A percentile compares a stretch with the other conserved stretches of the same genome.
Conservation (phyloP, 2,113 vertebrate genomes). For the Charina bottae region DNA sequence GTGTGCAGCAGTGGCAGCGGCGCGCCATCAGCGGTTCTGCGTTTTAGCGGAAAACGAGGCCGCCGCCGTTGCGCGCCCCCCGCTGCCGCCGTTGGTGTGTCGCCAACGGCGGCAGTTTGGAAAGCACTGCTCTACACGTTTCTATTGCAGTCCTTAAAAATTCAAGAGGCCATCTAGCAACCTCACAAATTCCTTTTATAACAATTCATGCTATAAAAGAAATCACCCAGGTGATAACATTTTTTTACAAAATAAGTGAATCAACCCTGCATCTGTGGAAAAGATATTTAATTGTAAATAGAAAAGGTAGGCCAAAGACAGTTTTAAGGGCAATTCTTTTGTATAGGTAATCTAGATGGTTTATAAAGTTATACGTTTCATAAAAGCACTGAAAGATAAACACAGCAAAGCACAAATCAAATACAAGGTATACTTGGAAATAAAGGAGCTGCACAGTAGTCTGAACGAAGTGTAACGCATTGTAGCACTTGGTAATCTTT, state of each 20-base stretch:
- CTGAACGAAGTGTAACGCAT: slow-evolving; percentile 63
- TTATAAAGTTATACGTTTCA: slow-evolving; percentile 74
- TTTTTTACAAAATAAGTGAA: slow-evolving; percentile 52
- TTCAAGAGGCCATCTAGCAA: not conserved
- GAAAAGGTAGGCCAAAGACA: slow-evolving; percentile 84
- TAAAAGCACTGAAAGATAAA: slow-evolving; percentile 78
- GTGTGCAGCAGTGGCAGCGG: too few species aligned
- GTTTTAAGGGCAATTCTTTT: slow-evolving; percentile 80
- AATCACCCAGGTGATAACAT: not conserved
- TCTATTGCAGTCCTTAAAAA: not conserved
- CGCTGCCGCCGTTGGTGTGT: too few species aligned
- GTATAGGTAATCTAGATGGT: slow-evolving; percentile 74
- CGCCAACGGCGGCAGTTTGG: too few species aligned
- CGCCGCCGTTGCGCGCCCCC: too few species aligned
- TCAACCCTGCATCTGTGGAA: slow-evolving; percentile 75
- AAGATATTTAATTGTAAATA: slow-evolving; percentile 88
- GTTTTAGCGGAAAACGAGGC: too few species aligned
- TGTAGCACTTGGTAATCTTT: slow-evolving; percentile 69
- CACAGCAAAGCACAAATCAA: slow-evolving; percentile 74
- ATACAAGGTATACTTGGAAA: slow-evolving; percentile 71
- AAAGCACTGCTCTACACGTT: not conserved
- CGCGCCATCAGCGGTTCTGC: too few species aligned
- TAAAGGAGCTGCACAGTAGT: slow-evolving; percentile 69
- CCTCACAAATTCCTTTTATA: not conserved
- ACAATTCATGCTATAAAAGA: not conserved